A percentile compares a stretch with the other conserved stretches of the same genome.
These are phyloP conservation scores for Drosophila kanapiae DNA, from an alignment of 1,140 invertebrate genomes.

Conservation along the genomic window DNA sequence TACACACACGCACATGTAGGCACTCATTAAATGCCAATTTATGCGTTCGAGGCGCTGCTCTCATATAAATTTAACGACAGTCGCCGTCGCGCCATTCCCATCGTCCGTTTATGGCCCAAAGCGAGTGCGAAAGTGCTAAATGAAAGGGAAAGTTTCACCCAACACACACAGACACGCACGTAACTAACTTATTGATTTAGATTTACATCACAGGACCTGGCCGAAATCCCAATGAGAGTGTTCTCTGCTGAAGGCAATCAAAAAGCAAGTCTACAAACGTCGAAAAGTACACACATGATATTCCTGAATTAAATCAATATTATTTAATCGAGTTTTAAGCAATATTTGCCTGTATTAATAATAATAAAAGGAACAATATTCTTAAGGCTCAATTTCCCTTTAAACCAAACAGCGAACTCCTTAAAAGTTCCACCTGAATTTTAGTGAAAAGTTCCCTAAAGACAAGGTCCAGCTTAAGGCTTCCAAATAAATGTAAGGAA, in stretches of 20 bases:
- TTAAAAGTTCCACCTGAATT: too few relatives aligned
- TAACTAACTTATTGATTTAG: slow-evolving; percentile 16
- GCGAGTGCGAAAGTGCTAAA: slow-evolving; percentile 16
- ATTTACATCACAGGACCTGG: neutral
- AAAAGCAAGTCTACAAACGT: neutral
- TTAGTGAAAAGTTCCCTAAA: neutral
- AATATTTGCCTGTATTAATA: neutral
- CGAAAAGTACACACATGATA: neutral
- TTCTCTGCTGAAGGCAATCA: too few relatives aligned
- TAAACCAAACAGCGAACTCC: too few relatives aligned
- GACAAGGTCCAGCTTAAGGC: neutral
- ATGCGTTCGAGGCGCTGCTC: slow-evolving; percentile 26
- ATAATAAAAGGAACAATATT: neutral
- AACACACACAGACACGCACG: neutral
- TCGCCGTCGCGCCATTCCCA: slow-evolving; percentile 8
- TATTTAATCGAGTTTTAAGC: too few relatives aligned
- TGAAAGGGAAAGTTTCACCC: slow-evolving; percentile 13
- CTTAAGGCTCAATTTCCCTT: neutral
- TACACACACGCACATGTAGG: slow-evolving; percentile 39
- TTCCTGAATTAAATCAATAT: too few relatives aligned
- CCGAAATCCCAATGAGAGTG: neutral
- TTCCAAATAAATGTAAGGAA: neutral
- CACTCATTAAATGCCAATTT: slow-evolving; percentile 42
- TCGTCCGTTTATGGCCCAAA: slow-evolving; percentile 46
- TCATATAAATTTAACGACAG: slow-evolving; percentile 35